Percentiles rank a stretch among this genome's conserved stretches.
phyloP scores from a whole-genome alignment of 1,140 invertebrate species.

The Pemphigus obesinymphae region DNA sequence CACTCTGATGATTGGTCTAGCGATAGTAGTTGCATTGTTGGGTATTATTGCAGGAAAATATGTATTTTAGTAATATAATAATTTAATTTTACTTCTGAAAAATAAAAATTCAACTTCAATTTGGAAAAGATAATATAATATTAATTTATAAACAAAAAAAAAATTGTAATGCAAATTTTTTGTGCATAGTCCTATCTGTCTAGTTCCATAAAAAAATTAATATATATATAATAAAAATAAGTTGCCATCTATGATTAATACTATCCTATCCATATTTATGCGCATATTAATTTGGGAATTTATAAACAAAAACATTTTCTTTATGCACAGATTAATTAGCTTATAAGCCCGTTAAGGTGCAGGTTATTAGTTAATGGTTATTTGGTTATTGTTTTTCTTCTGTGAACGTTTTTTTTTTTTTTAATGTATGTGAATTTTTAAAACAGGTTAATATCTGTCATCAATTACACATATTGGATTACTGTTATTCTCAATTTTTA shows the following conservation, averaged over 20 bases:
- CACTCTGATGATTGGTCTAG: constrained; percentile 1
- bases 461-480: not conserved
- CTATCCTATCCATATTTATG: constrained; percentile 23
- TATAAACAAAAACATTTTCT: not conserved
- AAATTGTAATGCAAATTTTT: constrained; percentile 17
- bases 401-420: constrained; percentile 20
- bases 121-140: constrained; percentile 21
- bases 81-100: constrained; percentile 10
- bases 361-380: constrained; percentile 25
- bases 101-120: constrained; percentile 30
- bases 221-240: not conserved
- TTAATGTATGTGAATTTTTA: constrained; percentile 5
- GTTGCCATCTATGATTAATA: constrained; percentile 26
- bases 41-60: constrained; percentile 36
- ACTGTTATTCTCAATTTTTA: not conserved
- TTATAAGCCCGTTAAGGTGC: constrained; percentile 33
- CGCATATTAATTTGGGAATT: constrained; percentile 13
- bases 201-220: not conserved
- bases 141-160: constrained; percentile 35
- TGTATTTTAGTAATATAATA: constrained; percentile 29
- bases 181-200: constrained; percentile 34
- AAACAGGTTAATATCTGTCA: not conserved
- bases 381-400: constrained; percentile 33
- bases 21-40: constrained; percentile 29
- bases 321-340: constrained; percentile 30